These are phyloP conservation scores for Anomalospiza imberbis DNA, from an alignment of 2,797 vertebrate species.

Conservation along the genomic window DNA sequence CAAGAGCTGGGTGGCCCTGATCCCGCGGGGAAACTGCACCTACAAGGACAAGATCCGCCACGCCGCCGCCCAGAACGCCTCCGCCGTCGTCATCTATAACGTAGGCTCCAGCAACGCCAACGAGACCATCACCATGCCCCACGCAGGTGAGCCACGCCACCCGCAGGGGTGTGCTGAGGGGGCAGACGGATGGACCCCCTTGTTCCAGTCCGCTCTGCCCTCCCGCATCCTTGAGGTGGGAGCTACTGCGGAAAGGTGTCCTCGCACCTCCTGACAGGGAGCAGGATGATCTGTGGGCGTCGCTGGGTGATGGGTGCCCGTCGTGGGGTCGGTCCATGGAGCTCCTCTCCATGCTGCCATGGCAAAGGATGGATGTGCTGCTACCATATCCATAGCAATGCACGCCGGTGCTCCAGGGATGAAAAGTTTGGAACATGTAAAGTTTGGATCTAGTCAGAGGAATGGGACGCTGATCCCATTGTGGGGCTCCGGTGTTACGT, in stretches of 20 bases:
- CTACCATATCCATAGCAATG: fast-evolving
- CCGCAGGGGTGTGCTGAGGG: fast-evolving
- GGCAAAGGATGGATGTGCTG: neutral
- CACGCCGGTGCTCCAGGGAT: neutral
- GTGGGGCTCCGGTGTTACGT: neutral
- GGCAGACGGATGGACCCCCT: neutral
- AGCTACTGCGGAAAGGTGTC: neutral
- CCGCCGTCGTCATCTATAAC: conserved; percentile 94
- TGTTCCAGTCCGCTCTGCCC: neutral
- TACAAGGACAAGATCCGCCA: conserved; percentile 90
- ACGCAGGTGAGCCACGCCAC: conserved; percentile 80
- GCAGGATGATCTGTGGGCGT: neutral
- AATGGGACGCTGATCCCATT: neutral
- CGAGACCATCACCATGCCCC: conserved; percentile 93
- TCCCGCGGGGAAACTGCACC: conserved; percentile 90
- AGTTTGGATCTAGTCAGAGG: neutral
- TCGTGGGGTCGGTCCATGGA: neutral
- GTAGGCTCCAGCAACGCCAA: conserved; percentile 84
- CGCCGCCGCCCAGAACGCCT: conserved; percentile 87
- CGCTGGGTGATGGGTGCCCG: fast-evolving
- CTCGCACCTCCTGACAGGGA: neutral
- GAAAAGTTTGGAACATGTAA: neutral
- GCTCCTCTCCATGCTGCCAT: neutral
- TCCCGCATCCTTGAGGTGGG: neutral
- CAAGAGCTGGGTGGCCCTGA: conserved; percentile 88